Evolutionary conservation across 1,140 invertebrate genomes (phyloP), one percentile per base, ranked within the genome.

Genomic region (Drosophila lacertosa): DNA sequence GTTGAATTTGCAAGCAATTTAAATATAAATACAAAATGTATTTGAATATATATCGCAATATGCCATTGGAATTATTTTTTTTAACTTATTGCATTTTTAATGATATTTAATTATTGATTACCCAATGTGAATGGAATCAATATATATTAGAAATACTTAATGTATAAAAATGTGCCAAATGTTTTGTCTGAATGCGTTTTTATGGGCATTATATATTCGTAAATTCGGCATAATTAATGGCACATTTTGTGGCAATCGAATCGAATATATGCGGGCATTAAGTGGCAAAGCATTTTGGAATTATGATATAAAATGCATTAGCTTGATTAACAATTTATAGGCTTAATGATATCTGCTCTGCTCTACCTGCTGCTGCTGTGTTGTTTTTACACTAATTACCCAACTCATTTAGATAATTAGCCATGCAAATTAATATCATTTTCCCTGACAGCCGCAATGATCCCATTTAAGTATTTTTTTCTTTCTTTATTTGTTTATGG

Each of bases 291-390:
- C 39, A 57, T 45, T 53, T 63, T 20, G 10, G 33, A 55, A 65
- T 65, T 65, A 59, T 59, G 26, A 18, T 48, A 35, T 54, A 22
- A 47, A 51, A 33, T 62, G 53, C 59, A 74, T 70, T 70, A 74
- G 71, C 53, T 53, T 65, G 59, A 74, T 74, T 70, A 70, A 70
- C 59, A 70, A 70, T 74, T 70, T 45, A 65, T 58, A 15, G 33
- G 32, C 47, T 15, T 47, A 54, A 59, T 45, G 66, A 55, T 35
- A 66, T 33, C 20, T 47, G 47, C 29, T n/a, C n/a, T n/a, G n/a
- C n/a, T n/a, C n/a, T 18, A 33, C 6, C 11, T 53, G 15, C 13
- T 55, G 35, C 32, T 50, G n/a, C n/a, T 39, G 11, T 1, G 9
- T 5, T 24, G 32, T 13, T 65, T 45, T 65, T 20, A 11, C 51